Conservation (phyloP, 2,113 vertebrate species). For the Pseudopipra pipra region DNA sequence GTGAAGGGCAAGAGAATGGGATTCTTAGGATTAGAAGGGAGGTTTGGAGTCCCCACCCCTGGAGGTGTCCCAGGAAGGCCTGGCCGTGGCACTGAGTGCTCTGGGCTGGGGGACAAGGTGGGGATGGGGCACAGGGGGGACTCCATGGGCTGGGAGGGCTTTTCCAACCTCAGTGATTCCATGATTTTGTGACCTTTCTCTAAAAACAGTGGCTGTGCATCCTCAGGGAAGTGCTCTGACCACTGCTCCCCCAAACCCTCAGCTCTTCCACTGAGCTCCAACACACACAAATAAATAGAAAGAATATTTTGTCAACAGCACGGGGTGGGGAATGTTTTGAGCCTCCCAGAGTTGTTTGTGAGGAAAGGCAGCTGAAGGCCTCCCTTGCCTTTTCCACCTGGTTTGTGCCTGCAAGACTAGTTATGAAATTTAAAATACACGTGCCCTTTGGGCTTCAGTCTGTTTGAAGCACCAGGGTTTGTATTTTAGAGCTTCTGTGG, state of each 20-base stretch:
- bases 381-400: neutral
- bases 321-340: neutral
- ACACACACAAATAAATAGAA: neutral
- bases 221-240: neutral
- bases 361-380: neutral
- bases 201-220: neutral
- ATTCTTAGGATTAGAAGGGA: neutral
- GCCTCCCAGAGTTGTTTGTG: neutral
- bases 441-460: neutral
- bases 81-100: neutral
- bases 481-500: neutral
- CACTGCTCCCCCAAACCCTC: neutral
- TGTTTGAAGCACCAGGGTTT: neutral
- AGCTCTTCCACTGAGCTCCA: neutral
- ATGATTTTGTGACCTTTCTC: neutral
- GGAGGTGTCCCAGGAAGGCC: neutral
- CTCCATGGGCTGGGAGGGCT: too few relatives aligned
- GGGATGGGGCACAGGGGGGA: neutral
- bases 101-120: neutral
- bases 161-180: neutral
- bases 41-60: neutral
- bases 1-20: neutral
- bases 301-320: neutral
- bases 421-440: slow-evolving; percentile 9
- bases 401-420: neutral